Percentiles rank a stretch among this genome's conserved stretches.
Conservation (phyloP, 2,113 vertebrate genomes). For the Caracal caracal region DNA sequence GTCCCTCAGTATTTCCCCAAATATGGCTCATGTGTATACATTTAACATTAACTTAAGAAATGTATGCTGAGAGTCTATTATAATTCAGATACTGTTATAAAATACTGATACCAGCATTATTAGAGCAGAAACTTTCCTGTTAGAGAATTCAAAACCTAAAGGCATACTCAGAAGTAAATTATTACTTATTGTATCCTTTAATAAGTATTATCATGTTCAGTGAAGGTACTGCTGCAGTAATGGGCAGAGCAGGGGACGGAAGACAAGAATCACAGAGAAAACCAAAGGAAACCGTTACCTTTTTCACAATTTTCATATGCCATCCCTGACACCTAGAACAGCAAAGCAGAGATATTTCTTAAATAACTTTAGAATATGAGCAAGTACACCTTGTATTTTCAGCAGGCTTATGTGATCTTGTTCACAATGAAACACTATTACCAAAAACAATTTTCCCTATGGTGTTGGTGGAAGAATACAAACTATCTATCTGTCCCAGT, state of each 20-base stretch:
- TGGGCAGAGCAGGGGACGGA: background rate
- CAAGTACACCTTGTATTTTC: background rate
- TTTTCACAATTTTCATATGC: background rate
- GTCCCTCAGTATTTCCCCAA: background rate
- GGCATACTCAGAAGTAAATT: background rate
- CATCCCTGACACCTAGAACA: background rate
- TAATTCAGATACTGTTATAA: background rate
- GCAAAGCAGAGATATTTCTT: background rate
- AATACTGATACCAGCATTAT: background rate
- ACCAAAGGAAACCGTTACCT: background rate
- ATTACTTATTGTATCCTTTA: background rate
- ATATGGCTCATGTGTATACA: background rate
- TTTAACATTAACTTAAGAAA: background rate
- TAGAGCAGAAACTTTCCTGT: background rate
- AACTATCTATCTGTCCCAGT: background rate
- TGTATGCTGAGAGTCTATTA: background rate
- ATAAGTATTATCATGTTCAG: background rate
- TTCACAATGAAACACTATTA: background rate
- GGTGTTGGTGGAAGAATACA: background rate
- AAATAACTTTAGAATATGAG: background rate
- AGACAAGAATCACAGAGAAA: background rate
- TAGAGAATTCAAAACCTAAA: background rate
- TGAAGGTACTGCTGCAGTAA: background rate
- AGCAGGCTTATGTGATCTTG: background rate
- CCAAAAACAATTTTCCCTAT: background rate